phyloP scores from a whole-genome alignment of 2,113 vertebrate species.

The Labeo rohita region DNA sequence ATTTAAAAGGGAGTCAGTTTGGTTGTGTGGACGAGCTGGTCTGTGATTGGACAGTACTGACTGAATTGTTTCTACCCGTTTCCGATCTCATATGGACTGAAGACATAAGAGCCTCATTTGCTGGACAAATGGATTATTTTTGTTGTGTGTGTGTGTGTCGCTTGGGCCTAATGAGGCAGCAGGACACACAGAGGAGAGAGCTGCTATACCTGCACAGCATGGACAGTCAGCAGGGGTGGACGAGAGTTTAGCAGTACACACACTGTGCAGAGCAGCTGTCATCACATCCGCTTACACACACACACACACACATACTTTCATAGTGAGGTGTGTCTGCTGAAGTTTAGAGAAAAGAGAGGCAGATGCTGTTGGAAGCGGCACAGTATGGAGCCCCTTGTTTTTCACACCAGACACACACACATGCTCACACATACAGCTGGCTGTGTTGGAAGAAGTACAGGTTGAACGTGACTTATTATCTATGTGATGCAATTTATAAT shows the following conservation, averaged over 20 bases:
- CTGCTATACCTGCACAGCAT: constrained; percentile 51
- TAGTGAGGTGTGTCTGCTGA: constrained; percentile 32
- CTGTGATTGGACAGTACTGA: not conserved
- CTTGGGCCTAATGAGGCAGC: constrained; percentile 33
- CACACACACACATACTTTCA: constrained; percentile 19
- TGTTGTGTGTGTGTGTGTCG: constrained; percentile 31
- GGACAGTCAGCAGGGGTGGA: constrained; percentile 52
- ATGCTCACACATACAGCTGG: constrained; percentile 30
- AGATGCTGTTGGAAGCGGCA: constrained; percentile 52
- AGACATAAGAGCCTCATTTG: constrained; percentile 60
- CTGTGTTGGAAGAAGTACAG: constrained; percentile 4
- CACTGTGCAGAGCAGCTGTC: constrained; percentile 58
- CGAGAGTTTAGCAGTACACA: constrained; percentile 54
- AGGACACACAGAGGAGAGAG: constrained; percentile 44
- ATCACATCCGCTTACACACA: constrained; percentile 46
- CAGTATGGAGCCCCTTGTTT: constrained; percentile 58
- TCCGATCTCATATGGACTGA: constrained; percentile 15
- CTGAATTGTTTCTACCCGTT: constrained; percentile 12
- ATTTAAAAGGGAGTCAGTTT: not conserved
- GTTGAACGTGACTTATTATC: constrained; percentile 31
- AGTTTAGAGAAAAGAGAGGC: constrained; percentile 42
- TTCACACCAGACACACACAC: constrained; percentile 17
- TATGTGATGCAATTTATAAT: not conserved
- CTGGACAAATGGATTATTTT: constrained; percentile 58
- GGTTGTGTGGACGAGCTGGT: not conserved